Base-by-base conservation (phyloP, 2,113 vertebrate genomes). In the Rhabdomys dilectus region DNA sequence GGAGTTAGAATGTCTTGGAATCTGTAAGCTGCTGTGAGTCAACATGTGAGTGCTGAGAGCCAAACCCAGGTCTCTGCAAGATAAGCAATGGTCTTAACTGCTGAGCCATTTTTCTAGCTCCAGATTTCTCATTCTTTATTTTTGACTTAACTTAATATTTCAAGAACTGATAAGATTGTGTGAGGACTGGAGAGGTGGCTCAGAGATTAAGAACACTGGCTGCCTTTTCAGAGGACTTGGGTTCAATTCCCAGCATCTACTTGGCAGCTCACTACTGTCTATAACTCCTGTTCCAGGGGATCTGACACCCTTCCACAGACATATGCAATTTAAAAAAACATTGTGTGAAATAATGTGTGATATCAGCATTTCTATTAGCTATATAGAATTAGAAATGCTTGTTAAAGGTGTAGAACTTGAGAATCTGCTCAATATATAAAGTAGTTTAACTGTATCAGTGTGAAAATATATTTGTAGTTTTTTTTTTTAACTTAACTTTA, bases 381-480 rank as follows among this genome's bases (percentile, higher is more conserved):
- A 51, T 51, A 68, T 95, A 17, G 24, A 53, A 2, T 76, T 64
- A 97, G 76, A 93, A 89, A 89, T 72, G 3, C 34, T 19, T 89
- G 48, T 94, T 95, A 77, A 93, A 93, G 36, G 29, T 68, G 64
- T 68, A 34, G 66, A 36, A 68, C 31, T 68, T 34, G 16, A 76
- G 12, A 16, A 21, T 91, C 82, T 93, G 42, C 92, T 84, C 21
- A 95, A 56, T 70, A 92, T 22, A 76, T 17, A 42, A 51, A 72
- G 56, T 62, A 58, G 7, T 22, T 86, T 70, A 29, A 72, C 66
- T 66, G 1, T 93, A 45, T 13, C 17, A 51, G 36, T 90, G 22
- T 94, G 39, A 91, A 93, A 91, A 64, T 92, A 16, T 60, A 93
- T 85, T 58, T 78, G 15, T 70, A 64, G 53, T 26, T 92, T 84